Base-by-base conservation (phyloP, 1,140 invertebrate species). In the Drosophila azteca region DNA sequence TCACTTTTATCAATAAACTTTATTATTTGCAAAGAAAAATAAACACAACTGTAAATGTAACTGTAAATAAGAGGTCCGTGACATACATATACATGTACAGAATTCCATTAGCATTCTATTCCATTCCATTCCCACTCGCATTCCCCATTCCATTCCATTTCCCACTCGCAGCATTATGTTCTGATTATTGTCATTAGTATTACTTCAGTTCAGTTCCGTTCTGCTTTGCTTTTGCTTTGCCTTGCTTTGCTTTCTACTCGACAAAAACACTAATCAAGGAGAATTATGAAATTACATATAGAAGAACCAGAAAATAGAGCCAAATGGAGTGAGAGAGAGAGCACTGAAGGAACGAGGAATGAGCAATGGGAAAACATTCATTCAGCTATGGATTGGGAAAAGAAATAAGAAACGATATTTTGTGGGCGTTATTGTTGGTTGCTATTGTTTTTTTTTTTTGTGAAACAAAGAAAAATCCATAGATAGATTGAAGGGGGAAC, bases 191-290 rank as follows among this genome's bases (percentile, higher is more conserved):
- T 78, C 61, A 79, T 62, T 76, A 51, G 55, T 58, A 51, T 75
- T 43, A 73, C 54, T 65, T 62, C 62, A 78, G 70, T 79, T 79
- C 76, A 62, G 76, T 73, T 79, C 58, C 69, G 64, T 58, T 26
- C 5, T 26, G 24, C 24, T 24, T 24, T 24, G 64, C 64, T 73
- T 73, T 76, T 20, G 17, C 17, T 20, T 26, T 26, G 24, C 24
- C 4, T 24, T 24, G 64, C 64, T 73, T 73, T 76, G 64, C 58
- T 73, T 73, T 73, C 58, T 54, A 71, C 43, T 67, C 54, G 46
- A 48, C 49, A 67, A 39, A 67, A 39, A 61, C 44, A 61, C 49
- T 77, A 77, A 77, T 77, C 49, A 77, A 53, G 66, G 43, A 63
- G 55, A 77, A 77, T 77, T 62, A 53, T 77, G 43, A 77, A 64